Conservation (phyloP, 2,888 invertebrate genomes). For the Cremastobaeus sp. region DNA sequence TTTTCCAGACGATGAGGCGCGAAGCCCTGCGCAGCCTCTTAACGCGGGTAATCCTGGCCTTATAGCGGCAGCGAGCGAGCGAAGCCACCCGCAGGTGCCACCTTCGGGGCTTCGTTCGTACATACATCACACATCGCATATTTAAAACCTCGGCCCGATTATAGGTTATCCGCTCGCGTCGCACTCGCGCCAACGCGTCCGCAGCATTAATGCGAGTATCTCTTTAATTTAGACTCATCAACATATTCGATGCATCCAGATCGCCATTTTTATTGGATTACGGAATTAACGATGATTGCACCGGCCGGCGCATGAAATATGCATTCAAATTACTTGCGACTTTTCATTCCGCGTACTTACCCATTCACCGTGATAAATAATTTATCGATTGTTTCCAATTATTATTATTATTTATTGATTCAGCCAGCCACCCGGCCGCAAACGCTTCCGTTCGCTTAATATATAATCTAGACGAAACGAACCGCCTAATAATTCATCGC, state of each 20-base stretch:
- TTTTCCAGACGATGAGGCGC: constrained; percentile 79
- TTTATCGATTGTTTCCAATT: no score
- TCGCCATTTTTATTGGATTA: constrained; percentile 34
- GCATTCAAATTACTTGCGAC: constrained; percentile 12
- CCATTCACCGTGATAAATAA: no score
- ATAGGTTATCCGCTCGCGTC: constrained; percentile 63
- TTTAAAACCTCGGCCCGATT: constrained; percentile 65
- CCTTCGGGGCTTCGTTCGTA: constrained; percentile 69
- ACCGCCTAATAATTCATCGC: background rate
- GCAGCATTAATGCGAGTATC: constrained; percentile 41
- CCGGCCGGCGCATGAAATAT: constrained; percentile 2
- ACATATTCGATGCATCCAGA: constrained; percentile 31
- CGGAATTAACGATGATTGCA: constrained; percentile 17
- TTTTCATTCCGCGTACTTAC: no score
- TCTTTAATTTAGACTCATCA: constrained; percentile 43
- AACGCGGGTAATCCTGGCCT: constrained; percentile 76
- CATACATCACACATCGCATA: constrained; percentile 54
- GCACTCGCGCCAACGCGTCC: constrained; percentile 47
- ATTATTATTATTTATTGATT: no score
- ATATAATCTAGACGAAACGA: no score
- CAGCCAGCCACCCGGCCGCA: no score
- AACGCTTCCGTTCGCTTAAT: no score
- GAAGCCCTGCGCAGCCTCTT: constrained; percentile 76
- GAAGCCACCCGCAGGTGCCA: constrained; percentile 77
- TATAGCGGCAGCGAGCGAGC: constrained; percentile 64